phyloP scores from a whole-genome alignment of 2,888 invertebrate species.

The Harpalus rubripes region DNA sequence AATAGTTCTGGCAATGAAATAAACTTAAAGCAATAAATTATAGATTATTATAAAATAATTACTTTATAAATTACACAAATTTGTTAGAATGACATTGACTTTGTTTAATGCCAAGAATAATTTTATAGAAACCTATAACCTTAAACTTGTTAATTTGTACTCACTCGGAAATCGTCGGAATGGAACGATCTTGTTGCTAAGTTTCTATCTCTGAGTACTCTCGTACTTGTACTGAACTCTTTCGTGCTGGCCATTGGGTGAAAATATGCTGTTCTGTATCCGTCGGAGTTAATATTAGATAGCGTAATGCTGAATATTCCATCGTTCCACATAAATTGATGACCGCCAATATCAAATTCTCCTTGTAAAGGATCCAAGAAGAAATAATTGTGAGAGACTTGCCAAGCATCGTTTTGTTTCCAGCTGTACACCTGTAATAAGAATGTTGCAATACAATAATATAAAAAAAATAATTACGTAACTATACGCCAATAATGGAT shows the following conservation, averaged over 20 bases:
- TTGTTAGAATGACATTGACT: no score
- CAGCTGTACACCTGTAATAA: slow-evolving; percentile 78
- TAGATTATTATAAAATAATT: no score
- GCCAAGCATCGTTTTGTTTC: slow-evolving; percentile 83
- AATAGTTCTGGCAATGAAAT: no score
- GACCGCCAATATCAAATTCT: slow-evolving; percentile 83
- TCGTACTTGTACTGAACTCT: slow-evolving; percentile 86
- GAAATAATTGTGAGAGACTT: slow-evolving; percentile 86
- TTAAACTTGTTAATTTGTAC: neutral
- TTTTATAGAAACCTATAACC: no score
- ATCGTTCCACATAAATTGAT: slow-evolving; percentile 89
- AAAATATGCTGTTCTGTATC: slow-evolving; percentile 84
- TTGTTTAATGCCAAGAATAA: no score
- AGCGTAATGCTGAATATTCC: slow-evolving; percentile 87
- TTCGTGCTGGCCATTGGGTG: slow-evolving; percentile 87
- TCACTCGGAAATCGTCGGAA: slow-evolving; percentile 79
- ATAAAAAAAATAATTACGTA: slow-evolving; percentile 73
- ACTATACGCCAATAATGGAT: neutral
- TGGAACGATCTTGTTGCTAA: slow-evolving; percentile 79
- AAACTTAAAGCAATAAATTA: no score
- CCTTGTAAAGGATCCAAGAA: slow-evolving; percentile 85
- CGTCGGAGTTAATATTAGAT: slow-evolving; percentile 78
- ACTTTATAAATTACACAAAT: no score
- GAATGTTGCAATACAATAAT: no score
- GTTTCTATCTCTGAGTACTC: slow-evolving; percentile 80